Percentiles rank a stretch among this genome's conserved stretches.
Conservation (phyloP, 2,113 vertebrate genomes). For the Daboia siamensis region DNA sequence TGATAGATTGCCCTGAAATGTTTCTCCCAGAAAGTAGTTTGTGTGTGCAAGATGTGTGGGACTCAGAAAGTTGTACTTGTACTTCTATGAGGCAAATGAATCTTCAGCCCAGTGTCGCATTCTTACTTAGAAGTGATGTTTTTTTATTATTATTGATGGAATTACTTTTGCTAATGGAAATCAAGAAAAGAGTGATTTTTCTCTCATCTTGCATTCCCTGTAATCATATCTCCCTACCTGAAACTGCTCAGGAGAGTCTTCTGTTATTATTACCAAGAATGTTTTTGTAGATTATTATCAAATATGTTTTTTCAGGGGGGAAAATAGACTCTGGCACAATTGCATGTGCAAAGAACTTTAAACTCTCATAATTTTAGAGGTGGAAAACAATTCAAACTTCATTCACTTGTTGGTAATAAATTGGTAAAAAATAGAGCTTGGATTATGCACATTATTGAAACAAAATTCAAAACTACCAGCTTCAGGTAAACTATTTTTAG, state of each 20-base stretch:
- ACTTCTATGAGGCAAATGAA: neutral
- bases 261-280: neutral
- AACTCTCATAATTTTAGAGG: neutral
- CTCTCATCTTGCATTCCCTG: neutral
- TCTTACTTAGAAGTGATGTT: neutral
- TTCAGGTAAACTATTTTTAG: neutral
- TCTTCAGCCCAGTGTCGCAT: neutral
- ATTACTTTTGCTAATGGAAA: neutral
- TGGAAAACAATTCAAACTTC: neutral
- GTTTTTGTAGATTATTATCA: neutral
- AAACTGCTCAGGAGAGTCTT: neutral
- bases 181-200: neutral
- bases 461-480: neutral
- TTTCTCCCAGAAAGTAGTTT: neutral
- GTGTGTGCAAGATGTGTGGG: neutral
- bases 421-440: neutral
- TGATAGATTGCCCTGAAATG: neutral
- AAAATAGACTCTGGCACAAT: neutral
- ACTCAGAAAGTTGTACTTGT: neutral
- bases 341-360: neutral
- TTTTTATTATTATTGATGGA: neutral
- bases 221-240: neutral
- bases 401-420: neutral
- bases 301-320: neutral
- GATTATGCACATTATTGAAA: neutral